phyloP scores from a whole-genome alignment of 2,797 vertebrate genomes.

The Myotis vivesi region DNA sequence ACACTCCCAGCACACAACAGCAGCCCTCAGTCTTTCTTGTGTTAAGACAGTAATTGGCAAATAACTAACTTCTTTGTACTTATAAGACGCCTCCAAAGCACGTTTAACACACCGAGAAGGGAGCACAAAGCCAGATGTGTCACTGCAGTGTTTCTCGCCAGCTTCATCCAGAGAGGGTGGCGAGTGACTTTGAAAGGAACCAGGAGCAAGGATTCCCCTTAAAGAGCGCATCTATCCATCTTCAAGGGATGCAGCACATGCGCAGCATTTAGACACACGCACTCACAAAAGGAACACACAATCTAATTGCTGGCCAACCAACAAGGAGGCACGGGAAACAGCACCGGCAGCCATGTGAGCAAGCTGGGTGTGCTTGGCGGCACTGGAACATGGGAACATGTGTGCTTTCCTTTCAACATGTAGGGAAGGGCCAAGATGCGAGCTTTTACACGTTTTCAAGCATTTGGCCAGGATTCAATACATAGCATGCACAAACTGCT shows the following conservation, averaged over 20 bases:
- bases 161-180: background rate
- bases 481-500: slow-evolving; percentile 4
- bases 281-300: slow-evolving; percentile 25
- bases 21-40: slow-evolving; percentile 65
- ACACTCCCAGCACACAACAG: background rate
- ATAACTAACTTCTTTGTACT: slow-evolving; percentile 58
- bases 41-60: slow-evolving; percentile 77
- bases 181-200: slow-evolving; percentile 48
- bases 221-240: slow-evolving; percentile 71
- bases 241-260: slow-evolving; percentile 61
- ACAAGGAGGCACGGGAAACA: slow-evolving; percentile 15
- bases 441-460: slow-evolving; percentile 46
- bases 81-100: slow-evolving; percentile 72
- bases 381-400: background rate
- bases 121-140: slow-evolving; percentile 70
- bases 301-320: slow-evolving; percentile 24
- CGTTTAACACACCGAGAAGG: slow-evolving; percentile 68
- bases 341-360: slow-evolving; percentile 47
- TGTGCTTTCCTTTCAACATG: slow-evolving; percentile 37
- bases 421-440: slow-evolving; percentile 53
- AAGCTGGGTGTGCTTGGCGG: slow-evolving; percentile 3
- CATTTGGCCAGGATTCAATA: slow-evolving; percentile 59
- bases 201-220: slow-evolving; percentile 71
- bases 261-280: slow-evolving; percentile 30
- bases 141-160: slow-evolving; percentile 44